Base-by-base conservation (phyloP, 2,113 vertebrate species). In the Parus major region DNA sequence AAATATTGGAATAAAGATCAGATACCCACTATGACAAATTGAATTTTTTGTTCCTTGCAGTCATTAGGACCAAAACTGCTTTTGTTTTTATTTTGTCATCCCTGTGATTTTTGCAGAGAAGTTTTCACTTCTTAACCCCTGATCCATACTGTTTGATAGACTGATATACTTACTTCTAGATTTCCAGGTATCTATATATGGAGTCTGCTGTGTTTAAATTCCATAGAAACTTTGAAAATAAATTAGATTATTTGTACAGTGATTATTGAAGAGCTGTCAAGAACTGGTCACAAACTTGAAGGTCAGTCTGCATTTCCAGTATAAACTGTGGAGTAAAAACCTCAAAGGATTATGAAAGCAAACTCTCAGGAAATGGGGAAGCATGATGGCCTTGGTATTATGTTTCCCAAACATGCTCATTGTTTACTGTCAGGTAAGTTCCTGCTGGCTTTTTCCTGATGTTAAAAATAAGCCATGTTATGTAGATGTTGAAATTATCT, bases 321-420 rank as follows among this genome's bases (percentile, higher is more conserved):
- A 64, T 71, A 97, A 92, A 87, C 81, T 82, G 5, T 47, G 19
- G 56, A 76, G 69, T 94, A 44, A 88, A 93, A 96, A 88, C 81
- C 75, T 71, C 84, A 82, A 23, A 55, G 29, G 47, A 86, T 89
- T 94, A 76, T 85, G 89, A 96, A 96, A 96, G 63, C 47, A 76
- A 71, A 93, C 55, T 77, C 95, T 93, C 57, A 94, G 94, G 86
- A 96, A 97, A 96, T 60, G 39, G 16, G 82, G 92, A 94, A 97
- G 93, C 94, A 91, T 59, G 61, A 75, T 93, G 78, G 47, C 92
- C 97, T 96, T 94, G 82, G 78, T 84, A 91, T 83, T 44, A 68
- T 97, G 93, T 92, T 97, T 93, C 94, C 95, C 79, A 93, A 97
- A 97, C 91, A 95, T 15, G 10, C 41, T 87, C 88, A 53, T 15